phyloP scores from a whole-genome alignment of 2,888 invertebrate species.

The Parnassius orleans region DNA sequence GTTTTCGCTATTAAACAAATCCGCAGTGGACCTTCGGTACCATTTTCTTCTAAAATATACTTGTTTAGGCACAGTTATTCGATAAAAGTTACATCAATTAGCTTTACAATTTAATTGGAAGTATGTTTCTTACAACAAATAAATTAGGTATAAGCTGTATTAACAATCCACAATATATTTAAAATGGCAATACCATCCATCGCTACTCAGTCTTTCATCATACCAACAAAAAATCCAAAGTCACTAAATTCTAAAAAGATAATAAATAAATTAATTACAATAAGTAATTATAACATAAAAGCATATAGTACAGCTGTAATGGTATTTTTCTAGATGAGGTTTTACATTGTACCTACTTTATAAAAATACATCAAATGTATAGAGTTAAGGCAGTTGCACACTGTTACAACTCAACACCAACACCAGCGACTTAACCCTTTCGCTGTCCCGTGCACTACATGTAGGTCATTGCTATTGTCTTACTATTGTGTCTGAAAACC shows the following conservation, averaged over 20 bases:
- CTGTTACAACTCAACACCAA: too few species aligned
- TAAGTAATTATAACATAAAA: conserved; percentile 6
- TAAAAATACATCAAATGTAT: too few species aligned
- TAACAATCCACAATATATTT: conserved; percentile 11
- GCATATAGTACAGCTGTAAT: conserved; percentile 17
- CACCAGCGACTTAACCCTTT: too few species aligned
- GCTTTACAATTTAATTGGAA: conserved; percentile 21
- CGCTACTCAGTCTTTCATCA: conserved; percentile 24
- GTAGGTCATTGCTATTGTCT: too few species aligned
- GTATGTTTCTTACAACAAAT: conserved; percentile 15
- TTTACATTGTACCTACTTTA: too few species aligned
- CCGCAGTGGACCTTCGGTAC: neutral
- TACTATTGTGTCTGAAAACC: too few species aligned
- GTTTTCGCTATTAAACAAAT: too few species aligned
- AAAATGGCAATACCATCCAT: conserved; percentile 23
- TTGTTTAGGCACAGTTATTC: conserved; percentile 12
- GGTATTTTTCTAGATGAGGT: conserved; percentile 3
- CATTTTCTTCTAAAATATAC: neutral
- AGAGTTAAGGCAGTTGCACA: too few species aligned
- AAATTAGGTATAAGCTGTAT: conserved; percentile 17
- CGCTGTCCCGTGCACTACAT: too few species aligned
- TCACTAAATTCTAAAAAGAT: conserved; percentile 10
- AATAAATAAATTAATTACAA: conserved; percentile 20
- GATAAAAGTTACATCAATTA: conserved; percentile 6
- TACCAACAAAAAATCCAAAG: conserved; percentile 15